Base-by-base conservation (phyloP, 2,797 vertebrate species). In the Thunnus albacares region DNA sequence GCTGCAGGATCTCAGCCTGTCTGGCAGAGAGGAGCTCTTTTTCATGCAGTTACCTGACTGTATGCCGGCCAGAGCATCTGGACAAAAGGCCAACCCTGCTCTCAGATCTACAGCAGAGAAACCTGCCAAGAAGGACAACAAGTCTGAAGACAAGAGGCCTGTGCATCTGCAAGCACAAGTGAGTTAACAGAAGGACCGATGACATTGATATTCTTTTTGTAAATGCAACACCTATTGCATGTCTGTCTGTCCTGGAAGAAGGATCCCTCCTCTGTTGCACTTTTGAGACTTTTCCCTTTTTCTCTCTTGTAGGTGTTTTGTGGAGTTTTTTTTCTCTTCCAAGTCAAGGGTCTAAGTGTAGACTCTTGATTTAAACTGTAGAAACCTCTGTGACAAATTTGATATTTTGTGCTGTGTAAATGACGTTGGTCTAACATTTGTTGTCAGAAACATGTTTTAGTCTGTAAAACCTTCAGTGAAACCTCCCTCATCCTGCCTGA, bases 1-100 rank as follows among this genome's bases (percentile, higher is more conserved):
- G 51, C 93, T 96, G 79, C 90, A 89, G 69, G 91, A 92, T 17
- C 90, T 96, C 59, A 87, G 87, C 38, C 58, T 96, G 30, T 94
- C 94, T 0, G 91, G 92, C 24, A 76, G 71, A 53, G 94, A 95
- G 45, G 94, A 96, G 81, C 90, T 96, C 38, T 91, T 96, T 72
- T 95, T 96, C 81, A 95, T 96, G 83, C 96, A 96, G 89, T 80
- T 96, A 28, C 96, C 96, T 0, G 96, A 96, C 84, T 93, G 91
- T 18, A 89, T 96, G 81, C 96, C 95, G 0, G 85, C 83, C 52
- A 84, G 73, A 35, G 59, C 20, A 0, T 67, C 85, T 20, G 75
- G 22, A 30, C 61, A 18, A 28, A 88, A 83, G 45, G 30, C 11
- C 0, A 38, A 76, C 5, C 5, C n/a, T 0, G 2, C 38, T 52